Evolutionary conservation across 1,140 invertebrate species (phyloP), one percentile per base, ranked within the genome.

Genomic region (Telenomus remus): DNA sequence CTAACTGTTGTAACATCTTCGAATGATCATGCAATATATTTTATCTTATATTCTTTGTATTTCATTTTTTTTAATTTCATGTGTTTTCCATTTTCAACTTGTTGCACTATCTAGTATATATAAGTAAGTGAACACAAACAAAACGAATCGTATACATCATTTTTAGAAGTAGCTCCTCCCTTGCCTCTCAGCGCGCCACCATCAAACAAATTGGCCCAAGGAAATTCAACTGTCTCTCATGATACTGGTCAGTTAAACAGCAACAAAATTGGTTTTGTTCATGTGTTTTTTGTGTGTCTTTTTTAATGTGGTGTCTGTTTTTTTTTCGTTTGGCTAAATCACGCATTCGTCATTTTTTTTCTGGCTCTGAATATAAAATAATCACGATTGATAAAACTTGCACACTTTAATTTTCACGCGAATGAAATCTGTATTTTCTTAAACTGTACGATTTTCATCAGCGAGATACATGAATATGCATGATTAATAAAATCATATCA

Each of bases 101-200:
- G 19, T 27, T 27, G 19, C 19, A 27, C 19, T 3, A 27, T 27
- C 19, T 27, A 27, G 19, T 27, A 27, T 27, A n/a, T n/a, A 27
- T 27, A 27, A 27, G 19, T 27, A 27, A 27, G 19, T 27, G 19
- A 37, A 34, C 35, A 68, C 47, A 61, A 43, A 60, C 15, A 19
- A 39, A 72, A 42, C 27, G 63, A 14, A 57, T 49, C 14, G 61
- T 49, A 37, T 50, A 7, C 46, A 53, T 72, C 43, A 49, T 63
- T 86, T 87, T 84, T 84, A 87, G 87, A 88, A 84, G 80, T 87
- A 85, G 85, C 84, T 72, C 87, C 87, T 78, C 87, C 87, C 54
- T 79, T 88, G 80, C 87, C 87, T 78, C 83, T 82, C 56, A 87
- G 79, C 76, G 85, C 85, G 57, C 86, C 86, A 56, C 86, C 87